Base-by-base conservation (phyloP, 2,113 vertebrate species). In the Salminus brasiliensis region DNA sequence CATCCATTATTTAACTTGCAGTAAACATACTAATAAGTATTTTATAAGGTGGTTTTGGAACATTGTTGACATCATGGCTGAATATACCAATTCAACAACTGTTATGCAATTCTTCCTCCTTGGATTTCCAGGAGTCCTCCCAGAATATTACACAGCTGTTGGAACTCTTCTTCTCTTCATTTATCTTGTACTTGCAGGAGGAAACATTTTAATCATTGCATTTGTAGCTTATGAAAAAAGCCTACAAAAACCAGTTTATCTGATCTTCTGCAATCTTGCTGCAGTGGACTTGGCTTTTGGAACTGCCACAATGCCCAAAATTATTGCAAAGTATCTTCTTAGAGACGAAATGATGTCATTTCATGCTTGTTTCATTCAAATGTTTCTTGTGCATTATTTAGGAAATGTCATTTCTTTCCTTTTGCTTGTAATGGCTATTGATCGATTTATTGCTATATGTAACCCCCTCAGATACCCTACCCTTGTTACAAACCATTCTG, bases 321-420 rank as follows among this genome's bases (percentile, higher is more conserved):
- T 39, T 4, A 74, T 74, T 29, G 55, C 71, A 41, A 83, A 79
- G 32, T 83, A 78, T 29, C 2, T 83, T 13, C 34, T 78, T 27
- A 68, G 65, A 36, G 27, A 83, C 53, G 41, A 72, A 66, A 66
- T 29, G 16, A 68, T 88, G 70, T 76, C 84, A 25, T 93, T 90
- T 79, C 29, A 79, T 18, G 81, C 70, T 0, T 93, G 92, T 49
- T 92, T 93, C 27, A 18, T 69, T 4, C 92, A 93, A 76, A 93
- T 92, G 90, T 91, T 88, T 63, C 88, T 92, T 63, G 85, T 93
- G n/a, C 90, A 92, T 60, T 90, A 87, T 43, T 75, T 92, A 43
- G 89, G 88, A 12, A 55, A 81, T 1, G 80, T 87, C 0, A 86
- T 84, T 11, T 92, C 91, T 47, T 88, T 90, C 29, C 74, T 86